Evolutionary conservation across 2,797 vertebrate genomes (phyloP).

Genomic region (Smutsia temminckii): DNA sequence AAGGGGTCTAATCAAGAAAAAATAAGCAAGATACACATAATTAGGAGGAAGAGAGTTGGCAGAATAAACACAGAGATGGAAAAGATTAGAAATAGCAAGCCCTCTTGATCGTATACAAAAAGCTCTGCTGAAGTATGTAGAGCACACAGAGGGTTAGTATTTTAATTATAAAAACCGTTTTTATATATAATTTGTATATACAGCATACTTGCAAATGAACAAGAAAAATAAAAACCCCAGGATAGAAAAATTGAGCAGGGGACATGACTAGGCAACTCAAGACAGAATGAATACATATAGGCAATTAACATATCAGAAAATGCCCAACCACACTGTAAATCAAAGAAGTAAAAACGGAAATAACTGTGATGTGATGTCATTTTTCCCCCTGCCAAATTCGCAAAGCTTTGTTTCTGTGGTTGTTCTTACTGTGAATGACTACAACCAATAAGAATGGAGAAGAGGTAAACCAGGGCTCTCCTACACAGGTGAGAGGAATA

Average conservation of each 20-base stretch:
- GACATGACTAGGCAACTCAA: not conserved
- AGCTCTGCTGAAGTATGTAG: not conserved
- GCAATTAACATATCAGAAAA: not conserved
- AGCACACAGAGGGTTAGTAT: not conserved
- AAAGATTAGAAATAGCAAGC: constrained; percentile 19
- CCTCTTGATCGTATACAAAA: not conserved
- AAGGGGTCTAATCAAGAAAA: not conserved
- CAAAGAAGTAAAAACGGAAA: not conserved
- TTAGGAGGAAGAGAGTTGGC: not conserved
- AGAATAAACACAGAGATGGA: not conserved
- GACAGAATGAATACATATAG: not conserved
- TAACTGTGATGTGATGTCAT: no score
- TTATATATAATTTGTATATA: not conserved
- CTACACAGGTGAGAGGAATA: not conserved
- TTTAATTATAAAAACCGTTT: not conserved
- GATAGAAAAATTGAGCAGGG: not conserved
- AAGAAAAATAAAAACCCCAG: not conserved
- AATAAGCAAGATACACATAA: not conserved
- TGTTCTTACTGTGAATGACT: not conserved
- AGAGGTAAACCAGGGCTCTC: not conserved
- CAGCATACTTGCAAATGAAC: not conserved
- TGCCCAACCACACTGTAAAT: not conserved
- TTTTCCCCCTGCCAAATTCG: not conserved
- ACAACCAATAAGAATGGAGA: not conserved
- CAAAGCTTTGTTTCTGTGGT: not conserved